A percentile compares a stretch with the other conserved stretches of the same genome.
These are phyloP conservation scores for Lucifuga dentata DNA, from an alignment of 2,113 vertebrate genomes.

Conservation along the genomic window DNA sequence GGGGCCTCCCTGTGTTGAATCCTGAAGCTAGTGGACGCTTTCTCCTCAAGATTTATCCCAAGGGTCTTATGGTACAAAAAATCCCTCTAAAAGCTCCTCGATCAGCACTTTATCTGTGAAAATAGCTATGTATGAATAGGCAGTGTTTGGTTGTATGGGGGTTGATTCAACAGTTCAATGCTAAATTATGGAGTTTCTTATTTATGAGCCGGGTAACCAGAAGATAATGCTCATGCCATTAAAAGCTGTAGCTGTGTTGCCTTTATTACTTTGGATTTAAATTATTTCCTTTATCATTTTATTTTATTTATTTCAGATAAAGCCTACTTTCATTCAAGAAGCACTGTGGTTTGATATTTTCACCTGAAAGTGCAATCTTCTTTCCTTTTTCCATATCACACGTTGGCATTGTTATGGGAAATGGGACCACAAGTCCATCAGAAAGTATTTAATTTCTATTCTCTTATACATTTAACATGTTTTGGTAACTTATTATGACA, in stretches of 20 bases:
- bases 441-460: constrained; percentile 83
- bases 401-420: constrained; percentile 58
- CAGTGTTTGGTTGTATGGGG: constrained; percentile 72
- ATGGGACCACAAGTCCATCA: constrained; percentile 71
- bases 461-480: constrained; percentile 66
- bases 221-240: constrained; percentile 68
- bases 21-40: constrained; percentile 65
- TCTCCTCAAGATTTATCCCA: constrained; percentile 52
- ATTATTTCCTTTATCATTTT: constrained; percentile 82
- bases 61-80: constrained; percentile 78
- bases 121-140: constrained; percentile 74
- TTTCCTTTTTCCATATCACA: constrained; percentile 54
- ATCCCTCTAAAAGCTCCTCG: constrained; percentile 77
- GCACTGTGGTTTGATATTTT: constrained; percentile 82
- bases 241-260: constrained; percentile 85
- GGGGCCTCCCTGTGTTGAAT: constrained; percentile 53
- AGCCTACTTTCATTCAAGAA: constrained; percentile 79
- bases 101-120: constrained; percentile 87
- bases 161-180: constrained; percentile 74
- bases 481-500: constrained; percentile 73
- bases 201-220: constrained; percentile 75
- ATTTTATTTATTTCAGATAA: constrained; percentile 92
- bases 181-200: constrained; percentile 72
- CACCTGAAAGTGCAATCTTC: constrained; percentile 78
- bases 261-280: constrained; percentile 87